Evolutionary conservation across 2,797 vertebrate species (phyloP).

Genomic region (Carduelis carduelis): DNA sequence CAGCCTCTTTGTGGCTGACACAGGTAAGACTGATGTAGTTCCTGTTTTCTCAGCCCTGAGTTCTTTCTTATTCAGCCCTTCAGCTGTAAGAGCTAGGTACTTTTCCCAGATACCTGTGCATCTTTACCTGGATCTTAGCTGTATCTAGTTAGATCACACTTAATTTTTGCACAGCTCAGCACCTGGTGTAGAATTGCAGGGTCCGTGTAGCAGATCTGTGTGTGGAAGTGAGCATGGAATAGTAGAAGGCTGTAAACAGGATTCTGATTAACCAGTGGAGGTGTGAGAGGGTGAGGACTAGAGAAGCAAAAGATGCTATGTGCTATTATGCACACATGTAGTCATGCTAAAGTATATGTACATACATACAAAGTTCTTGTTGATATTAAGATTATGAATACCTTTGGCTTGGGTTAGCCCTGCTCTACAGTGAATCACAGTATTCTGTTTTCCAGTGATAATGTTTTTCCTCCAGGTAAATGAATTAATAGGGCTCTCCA

Average conservation of each 20-base stretch:
- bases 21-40: neutral
- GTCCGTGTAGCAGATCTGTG: neutral
- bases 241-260: neutral
- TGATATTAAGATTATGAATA: neutral
- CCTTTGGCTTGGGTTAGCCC: neutral
- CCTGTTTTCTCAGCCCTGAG: neutral
- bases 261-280: neutral
- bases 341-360: neutral
- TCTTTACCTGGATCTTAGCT: neutral
- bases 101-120: neutral
- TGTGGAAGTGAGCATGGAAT: accelerated
- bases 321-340: neutral
- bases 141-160: neutral
- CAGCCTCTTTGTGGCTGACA: neutral
- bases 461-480: neutral
- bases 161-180: neutral
- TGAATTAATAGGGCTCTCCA: neutral
- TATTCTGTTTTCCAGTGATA: neutral
- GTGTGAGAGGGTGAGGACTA: neutral
- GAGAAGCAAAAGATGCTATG: neutral
- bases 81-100: neutral
- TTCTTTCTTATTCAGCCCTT: neutral
- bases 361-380: neutral
- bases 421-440: neutral
- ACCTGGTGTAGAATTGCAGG: accelerated